Percentiles rank a stretch among this genome's conserved stretches.
Evolutionary conservation across 1,140 invertebrate species (phyloP).

Genomic region (Drosophila lowei): DNA sequence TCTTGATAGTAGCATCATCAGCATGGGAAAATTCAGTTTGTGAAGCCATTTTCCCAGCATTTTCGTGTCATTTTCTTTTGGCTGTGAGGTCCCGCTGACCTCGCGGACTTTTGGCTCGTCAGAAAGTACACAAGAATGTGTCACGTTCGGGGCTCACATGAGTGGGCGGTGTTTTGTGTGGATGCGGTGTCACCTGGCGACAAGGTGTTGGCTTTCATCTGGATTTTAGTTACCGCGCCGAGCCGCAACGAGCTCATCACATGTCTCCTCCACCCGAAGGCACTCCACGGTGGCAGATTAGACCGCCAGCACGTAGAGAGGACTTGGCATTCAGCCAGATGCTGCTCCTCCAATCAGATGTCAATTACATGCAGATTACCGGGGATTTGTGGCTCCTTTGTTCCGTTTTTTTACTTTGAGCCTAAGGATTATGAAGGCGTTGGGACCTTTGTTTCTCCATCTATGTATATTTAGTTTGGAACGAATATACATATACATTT

Average conservation of each 20-base stretch:
- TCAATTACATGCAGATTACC: constrained; percentile 54
- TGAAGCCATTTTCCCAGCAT: neutral
- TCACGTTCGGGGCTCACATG: constrained; percentile 20
- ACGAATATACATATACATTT: no score
- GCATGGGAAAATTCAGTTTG: neutral
- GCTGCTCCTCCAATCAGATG: constrained; percentile 57
- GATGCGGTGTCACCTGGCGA: constrained; percentile 26
- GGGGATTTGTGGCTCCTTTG: constrained; percentile 30
- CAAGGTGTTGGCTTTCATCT: constrained; percentile 53
- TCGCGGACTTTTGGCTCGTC: constrained; percentile 27
- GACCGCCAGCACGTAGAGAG: constrained; percentile 47
- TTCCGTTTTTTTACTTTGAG: neutral
- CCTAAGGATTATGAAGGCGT: constrained; percentile 29
- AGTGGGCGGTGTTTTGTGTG: no score
- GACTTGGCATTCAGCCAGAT: constrained; percentile 36
- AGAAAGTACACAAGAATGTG: constrained; percentile 35
- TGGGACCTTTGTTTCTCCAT: constrained; percentile 2
- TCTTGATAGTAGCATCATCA: no score
- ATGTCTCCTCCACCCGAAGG: neutral
- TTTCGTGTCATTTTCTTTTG: neutral
- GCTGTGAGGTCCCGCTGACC: constrained; percentile 29
- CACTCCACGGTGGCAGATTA: constrained; percentile 39
- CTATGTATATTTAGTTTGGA: constrained; percentile 3
- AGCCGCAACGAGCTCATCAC: constrained; percentile 32
- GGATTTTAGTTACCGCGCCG: constrained; percentile 30